Conservation (phyloP, 2,797 vertebrate genomes). For the Discoglossus pictus region DNA sequence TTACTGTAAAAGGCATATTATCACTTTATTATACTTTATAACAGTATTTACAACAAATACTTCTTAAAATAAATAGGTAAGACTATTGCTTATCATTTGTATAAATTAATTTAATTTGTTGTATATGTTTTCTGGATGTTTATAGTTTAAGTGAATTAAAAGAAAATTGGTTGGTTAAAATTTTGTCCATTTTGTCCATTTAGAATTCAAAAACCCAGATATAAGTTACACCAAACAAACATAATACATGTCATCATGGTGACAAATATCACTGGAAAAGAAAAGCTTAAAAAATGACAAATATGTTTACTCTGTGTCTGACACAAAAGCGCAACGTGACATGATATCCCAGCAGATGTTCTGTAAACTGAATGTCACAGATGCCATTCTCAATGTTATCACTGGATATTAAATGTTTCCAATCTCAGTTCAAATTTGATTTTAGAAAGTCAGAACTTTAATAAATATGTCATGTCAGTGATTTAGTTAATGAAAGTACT, state of each 20-base stretch:
- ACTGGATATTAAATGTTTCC: slow-evolving; percentile 8
- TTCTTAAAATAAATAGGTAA: no score
- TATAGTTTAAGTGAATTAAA: no score
- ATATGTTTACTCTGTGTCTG: slow-evolving; percentile 25
- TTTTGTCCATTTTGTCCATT: no score
- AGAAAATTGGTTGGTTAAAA: no score
- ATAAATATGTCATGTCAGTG: neutral
- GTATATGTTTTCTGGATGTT: no score
- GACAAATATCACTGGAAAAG: slow-evolving; percentile 22
- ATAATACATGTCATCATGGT: slow-evolving; percentile 12
- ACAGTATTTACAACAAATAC: no score
- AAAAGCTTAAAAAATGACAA: slow-evolving; percentile 35
- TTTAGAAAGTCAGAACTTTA: slow-evolving; percentile 12
- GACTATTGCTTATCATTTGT: no score
- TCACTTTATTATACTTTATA: no score
- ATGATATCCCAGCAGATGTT: slow-evolving; percentile 34
- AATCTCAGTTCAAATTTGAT: slow-evolving; percentile 14
- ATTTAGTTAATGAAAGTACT: no score
- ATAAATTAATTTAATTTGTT: no score
- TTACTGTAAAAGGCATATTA: no score
- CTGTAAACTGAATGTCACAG: slow-evolving; percentile 34
- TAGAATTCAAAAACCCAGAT: no score
- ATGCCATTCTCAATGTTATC: slow-evolving; percentile 34
- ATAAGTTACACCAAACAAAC: slow-evolving; percentile 15
- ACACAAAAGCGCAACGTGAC: slow-evolving; percentile 32